Evolutionary conservation across 2,888 invertebrate genomes (phyloP).

Genomic region (Drosophila conformis): DNA sequence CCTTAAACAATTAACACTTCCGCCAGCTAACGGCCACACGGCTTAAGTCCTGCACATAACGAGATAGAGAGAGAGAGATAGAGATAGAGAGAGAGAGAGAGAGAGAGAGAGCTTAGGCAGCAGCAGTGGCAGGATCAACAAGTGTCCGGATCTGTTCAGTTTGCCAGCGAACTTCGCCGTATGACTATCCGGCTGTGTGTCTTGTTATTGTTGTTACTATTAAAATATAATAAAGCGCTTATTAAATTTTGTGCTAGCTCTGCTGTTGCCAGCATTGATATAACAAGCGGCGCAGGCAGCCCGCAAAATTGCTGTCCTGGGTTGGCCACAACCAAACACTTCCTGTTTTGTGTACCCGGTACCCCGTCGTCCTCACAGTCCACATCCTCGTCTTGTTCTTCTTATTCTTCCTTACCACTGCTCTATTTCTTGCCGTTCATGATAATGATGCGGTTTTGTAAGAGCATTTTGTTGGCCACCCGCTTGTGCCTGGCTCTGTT

Average conservation of each 20-base stretch:
- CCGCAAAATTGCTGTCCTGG: conserved; percentile 70
- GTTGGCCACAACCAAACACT: conserved; percentile 61
- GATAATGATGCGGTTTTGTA: conserved; percentile 75
- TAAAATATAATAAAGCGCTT: conserved; percentile 77
- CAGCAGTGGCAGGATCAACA: conserved; percentile 39
- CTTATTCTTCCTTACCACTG: conserved; percentile 30
- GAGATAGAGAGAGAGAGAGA: not conserved
- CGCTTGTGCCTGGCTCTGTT: conserved; percentile 12
- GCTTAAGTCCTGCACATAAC: conserved; percentile 2
- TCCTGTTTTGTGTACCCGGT: conserved; percentile 30
- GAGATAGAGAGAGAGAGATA: not conserved
- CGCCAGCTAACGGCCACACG: conserved; percentile 12
- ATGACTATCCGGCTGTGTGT: conserved; percentile 19
- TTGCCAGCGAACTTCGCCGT: conserved; percentile 51
- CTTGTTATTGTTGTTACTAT: conserved; percentile 35
- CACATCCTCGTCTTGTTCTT: not conserved
- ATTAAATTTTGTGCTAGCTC: conserved; percentile 66
- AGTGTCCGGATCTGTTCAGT: conserved; percentile 43
- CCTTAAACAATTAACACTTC: conserved; percentile 67
- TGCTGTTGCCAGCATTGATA: conserved; percentile 36
- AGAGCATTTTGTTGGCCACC: conserved; percentile 63
- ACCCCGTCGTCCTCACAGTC: not conserved
- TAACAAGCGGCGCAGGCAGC: conserved; percentile 56
- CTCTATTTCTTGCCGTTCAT: conserved; percentile 64
- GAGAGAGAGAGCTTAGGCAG: not conserved